Percentiles rank a stretch among this genome's conserved stretches.
Conservation (phyloP, 2,888 invertebrate genomes). For the Hyposoter dolosus region DNA sequence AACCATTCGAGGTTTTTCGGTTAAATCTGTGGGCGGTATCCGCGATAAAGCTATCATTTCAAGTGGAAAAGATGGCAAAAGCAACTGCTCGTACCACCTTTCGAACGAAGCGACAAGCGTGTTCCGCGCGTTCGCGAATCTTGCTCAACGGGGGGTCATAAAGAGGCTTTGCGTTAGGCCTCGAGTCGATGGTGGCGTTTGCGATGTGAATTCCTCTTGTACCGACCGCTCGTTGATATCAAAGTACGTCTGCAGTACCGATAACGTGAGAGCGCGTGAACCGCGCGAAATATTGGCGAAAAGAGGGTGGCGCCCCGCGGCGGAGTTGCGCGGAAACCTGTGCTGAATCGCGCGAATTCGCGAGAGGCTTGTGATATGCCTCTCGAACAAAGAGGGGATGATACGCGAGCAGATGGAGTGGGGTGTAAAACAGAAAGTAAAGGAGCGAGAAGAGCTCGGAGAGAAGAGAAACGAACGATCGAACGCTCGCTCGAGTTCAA, state of each 20-base stretch:
- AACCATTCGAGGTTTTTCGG: no score
- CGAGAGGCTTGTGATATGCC: slow-evolving; percentile 5
- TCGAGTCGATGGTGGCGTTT: not conserved
- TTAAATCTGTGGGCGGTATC: not conserved
- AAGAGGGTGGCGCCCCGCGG: slow-evolving; percentile 81
- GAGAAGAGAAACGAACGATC: not conserved
- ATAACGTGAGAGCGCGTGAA: slow-evolving; percentile 70
- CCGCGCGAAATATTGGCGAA: slow-evolving; percentile 74
- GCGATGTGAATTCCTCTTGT: slow-evolving; percentile 50
- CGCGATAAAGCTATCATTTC: not conserved
- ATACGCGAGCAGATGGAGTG: slow-evolving; percentile 16
- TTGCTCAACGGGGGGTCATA: slow-evolving; percentile 43
- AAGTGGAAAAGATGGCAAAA: not conserved
- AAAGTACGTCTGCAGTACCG: slow-evolving; percentile 79
- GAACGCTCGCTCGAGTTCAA: slow-evolving; percentile 20
- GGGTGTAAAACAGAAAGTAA: not conserved
- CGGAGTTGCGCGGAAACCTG: slow-evolving; percentile 70
- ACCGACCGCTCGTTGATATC: slow-evolving; percentile 67
- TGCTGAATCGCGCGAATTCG: slow-evolving; percentile 1
- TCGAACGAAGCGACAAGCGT: slow-evolving; percentile 59
- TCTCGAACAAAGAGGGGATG: slow-evolving; percentile 23
- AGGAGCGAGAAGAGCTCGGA: not conserved
- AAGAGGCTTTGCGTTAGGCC: slow-evolving; percentile 17
- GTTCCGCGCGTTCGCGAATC: slow-evolving; percentile 39
- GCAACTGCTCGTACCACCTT: slow-evolving; percentile 62